phyloP scores from a whole-genome alignment of 2,888 invertebrate genomes.

The Scotopteryx bipunctaria region DNA sequence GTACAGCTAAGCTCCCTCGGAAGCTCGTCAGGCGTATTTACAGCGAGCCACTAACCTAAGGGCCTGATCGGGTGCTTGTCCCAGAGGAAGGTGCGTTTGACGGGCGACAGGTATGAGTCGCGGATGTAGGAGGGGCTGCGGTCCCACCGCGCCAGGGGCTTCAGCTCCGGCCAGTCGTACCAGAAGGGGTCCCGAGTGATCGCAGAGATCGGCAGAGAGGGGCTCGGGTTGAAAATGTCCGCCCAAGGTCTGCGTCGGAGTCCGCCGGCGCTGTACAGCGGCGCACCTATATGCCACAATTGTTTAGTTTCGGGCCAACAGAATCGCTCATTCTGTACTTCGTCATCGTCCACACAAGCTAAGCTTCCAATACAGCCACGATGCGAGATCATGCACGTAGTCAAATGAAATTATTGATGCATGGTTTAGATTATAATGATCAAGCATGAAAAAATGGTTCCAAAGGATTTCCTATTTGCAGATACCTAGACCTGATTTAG shows the following conservation, averaged over 20 bases:
- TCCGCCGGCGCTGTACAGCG: conserved; percentile 88
- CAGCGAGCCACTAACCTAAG: conserved; percentile 89
- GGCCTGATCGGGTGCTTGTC: conserved; percentile 95
- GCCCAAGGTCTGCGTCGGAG: conserved; percentile 82
- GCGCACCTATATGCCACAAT: conserved; percentile 84
- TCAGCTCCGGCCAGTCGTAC: conserved; percentile 92
- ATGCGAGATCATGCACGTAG: conserved; percentile 12
- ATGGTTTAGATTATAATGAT: not conserved
- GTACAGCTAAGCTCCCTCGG: conserved; percentile 60
- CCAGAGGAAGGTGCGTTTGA: conserved; percentile 96
- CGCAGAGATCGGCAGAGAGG: conserved; percentile 89
- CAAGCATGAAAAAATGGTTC: not conserved
- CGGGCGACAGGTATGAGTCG: conserved; percentile 94
- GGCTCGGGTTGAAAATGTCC: conserved; percentile 92
- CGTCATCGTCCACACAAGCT: conserved; percentile 68
- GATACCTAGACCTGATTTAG: not conserved
- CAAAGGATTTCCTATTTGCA: not conserved
- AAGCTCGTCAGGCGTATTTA: conserved; percentile 62
- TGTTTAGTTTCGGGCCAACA: conserved; percentile 68
- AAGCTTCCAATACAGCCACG: conserved; percentile 43
- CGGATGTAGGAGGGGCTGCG: conserved; percentile 91
- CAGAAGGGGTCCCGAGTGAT: conserved; percentile 95
- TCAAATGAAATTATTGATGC: conserved; percentile 10
- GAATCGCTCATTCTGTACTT: conserved; percentile 57
- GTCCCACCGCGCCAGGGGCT: conserved; percentile 89